Percentiles rank a stretch among this genome's conserved stretches.
Conservation (phyloP, 2,797 vertebrate genomes). For the Eulemur albifrons region DNA sequence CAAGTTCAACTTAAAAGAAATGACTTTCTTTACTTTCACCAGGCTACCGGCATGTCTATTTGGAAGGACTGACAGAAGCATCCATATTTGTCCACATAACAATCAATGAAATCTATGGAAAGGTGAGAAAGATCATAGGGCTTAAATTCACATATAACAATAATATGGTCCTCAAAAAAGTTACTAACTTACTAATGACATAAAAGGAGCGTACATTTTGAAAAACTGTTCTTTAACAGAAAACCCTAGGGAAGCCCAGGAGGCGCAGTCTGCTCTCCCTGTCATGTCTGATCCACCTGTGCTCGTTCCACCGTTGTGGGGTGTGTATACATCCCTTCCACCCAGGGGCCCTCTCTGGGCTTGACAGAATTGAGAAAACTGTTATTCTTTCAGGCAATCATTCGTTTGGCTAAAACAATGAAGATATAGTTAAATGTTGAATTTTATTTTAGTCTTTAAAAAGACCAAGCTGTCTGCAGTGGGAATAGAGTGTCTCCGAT, state of each 20-base stretch:
- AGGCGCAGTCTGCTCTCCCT: not conserved
- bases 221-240: not conserved
- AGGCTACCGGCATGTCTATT: constrained; percentile 98
- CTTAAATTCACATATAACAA: not conserved
- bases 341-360: not conserved
- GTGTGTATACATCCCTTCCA: not conserved
- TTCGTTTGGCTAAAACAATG: not conserved
- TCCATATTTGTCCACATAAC: constrained; percentile 98
- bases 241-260: not conserved
- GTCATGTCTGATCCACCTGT: not conserved
- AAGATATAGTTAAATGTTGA: not conserved
- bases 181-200: not conserved
- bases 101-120: constrained; percentile 97
- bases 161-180: not conserved
- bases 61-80: constrained; percentile 96
- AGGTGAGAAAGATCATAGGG: constrained; percentile 86
- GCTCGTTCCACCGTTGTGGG: not conserved
- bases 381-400: not conserved
- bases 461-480: not conserved
- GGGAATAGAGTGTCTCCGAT: not conserved
- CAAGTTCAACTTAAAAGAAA: not conserved
- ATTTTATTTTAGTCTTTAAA: constrained; percentile 16
- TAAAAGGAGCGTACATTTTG: not conserved
- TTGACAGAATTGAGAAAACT: not conserved
- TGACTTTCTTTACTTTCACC: constrained; percentile 3